phyloP scores from a whole-genome alignment of 1,140 invertebrate genomes.

The Papilio helenus region DNA sequence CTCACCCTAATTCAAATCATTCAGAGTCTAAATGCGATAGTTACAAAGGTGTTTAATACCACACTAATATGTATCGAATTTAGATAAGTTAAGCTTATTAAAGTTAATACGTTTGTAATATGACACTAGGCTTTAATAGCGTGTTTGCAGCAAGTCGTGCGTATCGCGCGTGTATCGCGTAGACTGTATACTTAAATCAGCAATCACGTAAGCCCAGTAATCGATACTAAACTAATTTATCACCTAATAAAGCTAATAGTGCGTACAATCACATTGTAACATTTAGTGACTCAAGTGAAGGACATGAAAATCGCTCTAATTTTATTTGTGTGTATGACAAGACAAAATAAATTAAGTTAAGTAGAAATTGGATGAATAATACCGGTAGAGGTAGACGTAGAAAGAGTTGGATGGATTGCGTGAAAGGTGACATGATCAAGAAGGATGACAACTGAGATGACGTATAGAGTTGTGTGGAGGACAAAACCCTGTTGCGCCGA shows the following conservation, averaged over 20 bases:
- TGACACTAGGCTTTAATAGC: conserved; percentile 37
- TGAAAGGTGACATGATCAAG: no score
- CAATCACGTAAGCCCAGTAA: conserved; percentile 34
- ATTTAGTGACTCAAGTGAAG: neutral
- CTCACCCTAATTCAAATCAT: no score
- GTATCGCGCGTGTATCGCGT: conserved; percentile 41
- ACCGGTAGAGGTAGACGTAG: no score
- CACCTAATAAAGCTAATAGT: conserved; percentile 18
- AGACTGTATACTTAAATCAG: conserved; percentile 24
- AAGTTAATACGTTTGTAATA: conserved; percentile 30
- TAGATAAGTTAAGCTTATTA: conserved; percentile 23
- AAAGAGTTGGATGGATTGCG: no score
- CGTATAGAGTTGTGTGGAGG: no score
- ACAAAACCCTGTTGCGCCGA: no score
- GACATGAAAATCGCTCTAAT: neutral
- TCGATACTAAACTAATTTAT: conserved; percentile 36
- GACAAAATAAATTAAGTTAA: no score
- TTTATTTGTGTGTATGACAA: neutral
- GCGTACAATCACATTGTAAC: neutral
- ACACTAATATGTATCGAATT: neutral
- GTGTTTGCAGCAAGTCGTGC: conserved; percentile 41
- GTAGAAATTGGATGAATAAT: no score
- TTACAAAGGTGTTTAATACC: neutral
- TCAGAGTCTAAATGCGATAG: no score
- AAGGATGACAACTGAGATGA: no score